Evolutionary conservation across 2,888 invertebrate species (phyloP), one percentile per base, ranked within the genome.

Genomic region (Parthenolecanium corni): DNA sequence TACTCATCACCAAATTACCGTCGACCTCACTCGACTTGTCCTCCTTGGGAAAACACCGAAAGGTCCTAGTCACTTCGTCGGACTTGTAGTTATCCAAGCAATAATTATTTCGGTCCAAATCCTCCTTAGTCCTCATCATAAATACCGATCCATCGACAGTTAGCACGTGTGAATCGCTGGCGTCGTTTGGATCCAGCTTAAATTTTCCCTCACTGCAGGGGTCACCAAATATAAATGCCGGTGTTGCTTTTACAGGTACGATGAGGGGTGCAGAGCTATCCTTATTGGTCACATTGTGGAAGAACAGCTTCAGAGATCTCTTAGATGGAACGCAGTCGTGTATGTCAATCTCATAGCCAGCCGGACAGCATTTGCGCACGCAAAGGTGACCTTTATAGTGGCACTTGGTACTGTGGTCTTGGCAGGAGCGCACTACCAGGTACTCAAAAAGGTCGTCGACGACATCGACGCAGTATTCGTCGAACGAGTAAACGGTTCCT

Each of bases 41-140:
- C 31, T 44, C 44, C 5, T 64, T 64, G 1, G 69, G 69, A 65
- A 74, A 74, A 53, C 74, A 75, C 6, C 70, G 58, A 54, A 72
- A 71, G 0, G 72, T 68, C 49, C 67, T 64, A 20, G 68, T 61
- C 1, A 65, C 67, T 16, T 67, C 66, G 20, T 65, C 38, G 14
- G 44, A 63, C 46, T 67, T 64, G 6, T 69, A 64, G 11, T 71
- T 64, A 20, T 74, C 75, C 53, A 74, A 52, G 66, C 75, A 75
- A 63, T 72, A 73, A 11, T 70, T 66, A 20, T 61, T 49, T 14
- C 47, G 31, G 40, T 64, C 64, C 6, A 46, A 38, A 9, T 51
- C 53, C 1, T 12, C 31, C 38, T 51, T 53, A 1, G 49, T 44
- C 6, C 31, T 49, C 18, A 52, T 53, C 18, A 57, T 24, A 16